These are phyloP conservation scores for Cryptus armator DNA, from an alignment of 2,888 invertebrate species.

Conservation along the genomic window DNA sequence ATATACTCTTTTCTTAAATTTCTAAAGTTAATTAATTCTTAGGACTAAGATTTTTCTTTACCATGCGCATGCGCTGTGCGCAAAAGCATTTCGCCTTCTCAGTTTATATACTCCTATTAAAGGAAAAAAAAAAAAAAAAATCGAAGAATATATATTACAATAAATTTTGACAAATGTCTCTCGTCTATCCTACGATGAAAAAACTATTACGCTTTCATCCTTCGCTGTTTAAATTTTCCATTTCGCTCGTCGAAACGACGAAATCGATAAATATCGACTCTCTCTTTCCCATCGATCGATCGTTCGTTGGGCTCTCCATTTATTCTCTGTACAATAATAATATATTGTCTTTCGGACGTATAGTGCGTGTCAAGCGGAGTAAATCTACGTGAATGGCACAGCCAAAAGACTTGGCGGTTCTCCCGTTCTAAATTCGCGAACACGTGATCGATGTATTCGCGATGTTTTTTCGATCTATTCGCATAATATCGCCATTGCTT, in stretches of 20 bases:
- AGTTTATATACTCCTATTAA: slow-evolving; percentile 47
- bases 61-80: slow-evolving; percentile 54
- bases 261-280: neutral
- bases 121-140: slow-evolving; percentile 58
- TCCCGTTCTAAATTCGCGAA: slow-evolving; percentile 55
- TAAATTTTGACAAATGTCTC: slow-evolving; percentile 63
- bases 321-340: slow-evolving; percentile 37
- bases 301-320: slow-evolving; percentile 9
- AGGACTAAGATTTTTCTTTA: slow-evolving; percentile 53
- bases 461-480: slow-evolving; percentile 14
- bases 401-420: slow-evolving; percentile 81
- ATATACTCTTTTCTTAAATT: slow-evolving; percentile 63
- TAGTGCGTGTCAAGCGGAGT: slow-evolving; percentile 74
- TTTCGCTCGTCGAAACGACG: slow-evolving; percentile 12
- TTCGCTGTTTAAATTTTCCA: neutral
- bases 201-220: slow-evolving; percentile 21
- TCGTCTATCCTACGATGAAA: slow-evolving; percentile 51
- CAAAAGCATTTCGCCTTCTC: slow-evolving; percentile 8
- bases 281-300: slow-evolving; percentile 7
- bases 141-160: slow-evolving; percentile 68
- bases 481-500: slow-evolving; percentile 3
- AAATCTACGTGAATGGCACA: slow-evolving; percentile 84
- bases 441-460: slow-evolving; percentile 20
- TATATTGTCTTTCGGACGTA: slow-evolving; percentile 67
- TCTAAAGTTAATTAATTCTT: slow-evolving; percentile 56